Base-by-base conservation (phyloP, 1,140 invertebrate genomes). In the Platyura marginata region DNA sequence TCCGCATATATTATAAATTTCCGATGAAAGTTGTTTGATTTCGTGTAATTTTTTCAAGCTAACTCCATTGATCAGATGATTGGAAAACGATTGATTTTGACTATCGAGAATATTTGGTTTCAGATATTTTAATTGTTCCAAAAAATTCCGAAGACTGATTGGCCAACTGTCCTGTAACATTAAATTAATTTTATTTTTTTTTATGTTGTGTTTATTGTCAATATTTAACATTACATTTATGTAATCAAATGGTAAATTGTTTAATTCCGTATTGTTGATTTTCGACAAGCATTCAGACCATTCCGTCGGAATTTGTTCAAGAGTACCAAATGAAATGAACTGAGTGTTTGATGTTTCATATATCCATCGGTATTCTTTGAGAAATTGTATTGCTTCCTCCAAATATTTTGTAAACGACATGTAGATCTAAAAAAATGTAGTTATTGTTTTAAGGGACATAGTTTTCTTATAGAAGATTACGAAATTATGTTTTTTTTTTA, bases 31-130 rank as follows among this genome's bases (percentile, higher is more conserved):
- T 46, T 67, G 55, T 10, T 67, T 43, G 43, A 82, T 77, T 66
- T 84, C 80, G 41, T 81, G 74, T 47, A 68, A 64, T 50, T 84
- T 84, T 48, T 84, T 84, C 2, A 53, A 36, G 5, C 44, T 19
- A 42, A 55, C 5, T 36, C 34, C 34, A 29, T 36, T 1, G 21
- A 16, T 55, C 21, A 43, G 18, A 18, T 35, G 33, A 5, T 35
- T 21, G 16, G n/a, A 42, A 20, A n/a, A n/a, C n/a, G n/a, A n/a
- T n/a, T n/a, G n/a, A n/a, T n/a, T n/a, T n/a, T n/a, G n/a, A n/a
- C n/a, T n/a, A n/a, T n/a, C n/a, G n/a, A n/a, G n/a, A n/a, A n/a
- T n/a, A n/a, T n/a, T n/a, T 29, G 25, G 25, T 13, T 18, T 19
- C 22, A 21, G 42, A 36, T 37, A 8, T 10, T 38, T 38, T 4